Conservation (phyloP, 1,140 invertebrate species). For the Mizuhopecten yessoensis region DNA sequence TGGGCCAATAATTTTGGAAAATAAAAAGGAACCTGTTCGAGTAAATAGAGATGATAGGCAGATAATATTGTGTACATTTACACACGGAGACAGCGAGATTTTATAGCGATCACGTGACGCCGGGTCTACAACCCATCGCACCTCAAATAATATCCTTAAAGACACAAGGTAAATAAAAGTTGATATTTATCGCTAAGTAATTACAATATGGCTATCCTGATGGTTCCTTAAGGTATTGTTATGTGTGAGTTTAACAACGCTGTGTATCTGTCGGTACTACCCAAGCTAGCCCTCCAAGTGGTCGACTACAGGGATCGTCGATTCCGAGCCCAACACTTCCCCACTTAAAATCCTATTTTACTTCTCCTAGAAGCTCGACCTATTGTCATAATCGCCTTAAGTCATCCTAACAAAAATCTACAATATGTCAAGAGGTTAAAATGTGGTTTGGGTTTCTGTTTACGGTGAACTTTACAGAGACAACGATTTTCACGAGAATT, state of each 20-base stretch:
- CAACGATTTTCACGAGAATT: background rate
- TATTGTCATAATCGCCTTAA: background rate
- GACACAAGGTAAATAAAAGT: conserved; percentile 35
- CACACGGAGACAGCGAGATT: background rate
- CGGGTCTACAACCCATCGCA: conserved; percentile 23
- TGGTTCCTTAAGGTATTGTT: conserved; percentile 8
- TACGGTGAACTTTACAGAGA: background rate
- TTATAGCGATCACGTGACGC: conserved; percentile 23
- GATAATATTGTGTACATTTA: conserved; percentile 40
- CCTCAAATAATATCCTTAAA: conserved; percentile 39
- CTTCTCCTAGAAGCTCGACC: background rate
- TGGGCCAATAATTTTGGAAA: conserved; percentile 43
- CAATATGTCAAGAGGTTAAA: background rate
- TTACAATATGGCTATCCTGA: conserved; percentile 30
- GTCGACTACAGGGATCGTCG: background rate
- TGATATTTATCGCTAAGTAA: conserved; percentile 14
- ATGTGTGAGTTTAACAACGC: conserved; percentile 38
- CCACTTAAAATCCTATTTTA: conserved; percentile 5
- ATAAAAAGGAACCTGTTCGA: conserved; percentile 37
- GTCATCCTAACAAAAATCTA: background rate
- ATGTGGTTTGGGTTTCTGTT: background rate
- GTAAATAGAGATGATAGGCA: conserved; percentile 1
- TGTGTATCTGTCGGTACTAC: background rate
- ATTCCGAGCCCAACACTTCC: background rate
- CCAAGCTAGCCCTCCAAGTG: background rate